Evolutionary conservation across 2,888 invertebrate genomes (phyloP), one percentile per base, ranked within the genome.

Genomic region (Drosophila conformis): DNA sequence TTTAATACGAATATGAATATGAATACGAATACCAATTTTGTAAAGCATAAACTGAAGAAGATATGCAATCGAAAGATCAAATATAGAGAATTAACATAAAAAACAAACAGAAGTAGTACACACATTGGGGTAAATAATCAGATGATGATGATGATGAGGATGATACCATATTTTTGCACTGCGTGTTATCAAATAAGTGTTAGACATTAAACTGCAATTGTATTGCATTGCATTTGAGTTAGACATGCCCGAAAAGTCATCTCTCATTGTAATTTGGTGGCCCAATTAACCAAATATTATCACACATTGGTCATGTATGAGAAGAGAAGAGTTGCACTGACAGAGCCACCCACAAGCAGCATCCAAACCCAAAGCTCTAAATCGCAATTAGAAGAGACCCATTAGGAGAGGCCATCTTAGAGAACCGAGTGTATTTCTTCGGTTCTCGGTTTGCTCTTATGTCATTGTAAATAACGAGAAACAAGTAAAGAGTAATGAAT

Each of bases 121-220:
- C 56, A 76, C 29, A 76, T 61, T 61, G 33, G 38, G 42, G n/a
- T 46, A 51, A 73, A 51, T 59, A 29, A 52, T 36, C n/a, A 40
- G 29, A 73, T 29, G 29, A 73, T 40, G 36, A 75, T 48, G 18
- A 68, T 38, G 18, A 68, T 38, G 62, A 67, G 52, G 36, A 74
- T 60, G 69, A 78, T 78, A 77, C 58, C 62, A 85, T 85, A 85
- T 85, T 85, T 85, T 85, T 85, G 85, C 85, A 85, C 85, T 83
- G 90, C 76, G 89, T 85, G 90, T 85, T 85, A 85, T 73, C 75
- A 61, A 70, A 60, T 85, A 90, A 89, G 90, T 89, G 87, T 86
- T 90, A 86, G 90, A 73, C 73, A 75, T 76, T 81, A 81, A 86
- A 64, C 61, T 70, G 73, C 68, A 87, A 80, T 21, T 78, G 74